Base-by-base conservation (phyloP, 1,140 invertebrate species). In the Episyrphus balteatus region DNA sequence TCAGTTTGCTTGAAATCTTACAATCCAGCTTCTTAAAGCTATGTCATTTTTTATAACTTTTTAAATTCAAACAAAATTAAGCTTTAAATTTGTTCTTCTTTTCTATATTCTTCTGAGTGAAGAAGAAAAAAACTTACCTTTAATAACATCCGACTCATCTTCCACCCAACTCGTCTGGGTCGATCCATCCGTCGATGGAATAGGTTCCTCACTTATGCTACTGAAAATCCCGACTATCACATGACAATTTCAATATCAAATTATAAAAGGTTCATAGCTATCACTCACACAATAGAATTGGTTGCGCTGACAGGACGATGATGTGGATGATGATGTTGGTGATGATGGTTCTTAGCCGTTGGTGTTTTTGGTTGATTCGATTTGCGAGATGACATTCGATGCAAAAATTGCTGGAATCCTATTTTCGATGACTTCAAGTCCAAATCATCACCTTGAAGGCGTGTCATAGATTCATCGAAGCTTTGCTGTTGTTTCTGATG, bases 371-470 rank as follows among this genome's bases (percentile, higher is more conserved):
- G 54, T 33, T 59, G 61, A 42, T 62, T 64, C 7, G 62, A 61
- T 30, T 59, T 59, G 8, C 64, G 52, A 55, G 62, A 65, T 15
- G 65, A 65, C 65, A 68, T 68, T 41, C 65, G 54, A 38, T 62
- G 48, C 39, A 68, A 44, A 48, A 68, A 68, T 39, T 66, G 65
- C 39, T 67, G 64, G 47, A 68, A 68, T 14, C 61, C 60, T 30
- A 54, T 59, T 2, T 57, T 50, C 10, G 48, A 6, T 11, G 40
- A 42, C 3, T 50, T 44, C 7, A 49, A 41, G 17, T 15, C 21
- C 12, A 44, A 40, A 44, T 42, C 44, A 15, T 19, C 43, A 42
- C 46, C 15, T 36, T 13, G 39, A 26, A 12, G 26, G 12, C 19
- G 13, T 39, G 39, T n/a, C n/a, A n/a, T 38, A 14, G 38, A 21